A percentile compares a stretch with the other conserved stretches of the same genome.
These are phyloP conservation scores for Abramis brama DNA, from an alignment of 2,113 vertebrate genomes.

Conservation along the genomic window DNA sequence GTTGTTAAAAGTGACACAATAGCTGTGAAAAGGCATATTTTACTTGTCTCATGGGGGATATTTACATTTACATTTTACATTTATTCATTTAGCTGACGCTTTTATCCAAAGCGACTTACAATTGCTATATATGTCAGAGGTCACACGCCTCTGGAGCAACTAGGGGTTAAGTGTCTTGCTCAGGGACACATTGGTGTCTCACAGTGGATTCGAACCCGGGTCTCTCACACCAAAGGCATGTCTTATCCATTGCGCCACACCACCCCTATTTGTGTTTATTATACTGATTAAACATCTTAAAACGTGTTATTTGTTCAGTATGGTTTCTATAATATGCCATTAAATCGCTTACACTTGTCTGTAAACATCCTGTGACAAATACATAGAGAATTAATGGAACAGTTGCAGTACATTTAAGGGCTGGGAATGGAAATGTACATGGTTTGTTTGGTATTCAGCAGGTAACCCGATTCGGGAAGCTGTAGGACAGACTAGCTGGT, in stretches of 20 bases:
- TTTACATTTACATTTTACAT: too few relatives aligned
- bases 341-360: background rate
- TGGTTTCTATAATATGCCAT: background rate
- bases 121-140: too few relatives aligned
- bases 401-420: slow-evolving; percentile 3
- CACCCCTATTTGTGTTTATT: slow-evolving; percentile 27
- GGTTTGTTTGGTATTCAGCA: slow-evolving; percentile 4
- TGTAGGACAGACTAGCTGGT: background rate
- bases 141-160: too few relatives aligned
- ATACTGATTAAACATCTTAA: background rate
- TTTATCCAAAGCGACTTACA: too few relatives aligned
- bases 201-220: too few relatives aligned
- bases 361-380: slow-evolving; percentile 10
- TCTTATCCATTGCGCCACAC: too few relatives aligned
- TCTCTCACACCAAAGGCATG: too few relatives aligned
- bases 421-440: background rate
- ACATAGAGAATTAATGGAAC: background rate
- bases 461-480: background rate
- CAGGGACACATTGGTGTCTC: too few relatives aligned
- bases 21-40: slow-evolving; percentile 5
- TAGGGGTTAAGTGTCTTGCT: too few relatives aligned
- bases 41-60: background rate
- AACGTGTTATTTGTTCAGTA: slow-evolving; percentile 6
- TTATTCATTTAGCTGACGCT: too few relatives aligned
- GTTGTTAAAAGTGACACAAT: background rate